A percentile compares a stretch with the other conserved stretches of the same genome.
These are phyloP conservation scores for Ichneumon xanthorius DNA, from an alignment of 2,888 invertebrate species.

Conservation along the genomic window DNA sequence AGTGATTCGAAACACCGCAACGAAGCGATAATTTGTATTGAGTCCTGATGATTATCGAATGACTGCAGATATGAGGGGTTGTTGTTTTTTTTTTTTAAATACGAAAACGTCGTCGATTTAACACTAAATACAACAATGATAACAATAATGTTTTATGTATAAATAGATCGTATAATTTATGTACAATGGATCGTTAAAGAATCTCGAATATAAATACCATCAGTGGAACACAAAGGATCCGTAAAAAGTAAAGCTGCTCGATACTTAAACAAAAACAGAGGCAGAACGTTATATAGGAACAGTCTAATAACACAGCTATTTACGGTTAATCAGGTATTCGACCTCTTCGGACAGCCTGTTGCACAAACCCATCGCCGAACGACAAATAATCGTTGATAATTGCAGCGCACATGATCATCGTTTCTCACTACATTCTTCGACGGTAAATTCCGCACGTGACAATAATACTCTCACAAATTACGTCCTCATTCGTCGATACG, in stretches of 20 bases:
- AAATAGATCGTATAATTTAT: conserved; percentile 26
- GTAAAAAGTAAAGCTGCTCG: conserved; percentile 49
- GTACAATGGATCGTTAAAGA: conserved; percentile 7
- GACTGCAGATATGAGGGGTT: neutral
- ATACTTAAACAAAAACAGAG: conserved; percentile 61
- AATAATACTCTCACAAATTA: conserved; percentile 16
- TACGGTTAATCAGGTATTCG: conserved; percentile 72
- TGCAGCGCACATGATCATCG: conserved; percentile 46
- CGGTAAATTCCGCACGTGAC: conserved; percentile 22
- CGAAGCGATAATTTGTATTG: neutral
- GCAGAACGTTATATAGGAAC: conserved; percentile 73
- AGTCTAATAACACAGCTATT: conserved; percentile 78
- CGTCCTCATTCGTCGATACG: conserved; percentile 9
- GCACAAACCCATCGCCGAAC: conserved; percentile 1
- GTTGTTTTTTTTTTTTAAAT: too few species aligned
- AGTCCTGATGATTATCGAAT: neutral
- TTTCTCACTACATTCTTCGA: conserved; percentile 52
- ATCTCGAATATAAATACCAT: conserved; percentile 6
- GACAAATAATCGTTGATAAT: conserved; percentile 21
- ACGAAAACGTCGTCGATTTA: neutral
- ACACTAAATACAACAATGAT: neutral
- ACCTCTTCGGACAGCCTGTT: conserved; percentile 39
- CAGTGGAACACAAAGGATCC: conserved; percentile 41
- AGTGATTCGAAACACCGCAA: conserved; percentile 1
- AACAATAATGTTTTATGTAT: conserved; percentile 16